phyloP scores from a whole-genome alignment of 2,797 vertebrate genomes.

The Hyperoplus immaculatus region DNA sequence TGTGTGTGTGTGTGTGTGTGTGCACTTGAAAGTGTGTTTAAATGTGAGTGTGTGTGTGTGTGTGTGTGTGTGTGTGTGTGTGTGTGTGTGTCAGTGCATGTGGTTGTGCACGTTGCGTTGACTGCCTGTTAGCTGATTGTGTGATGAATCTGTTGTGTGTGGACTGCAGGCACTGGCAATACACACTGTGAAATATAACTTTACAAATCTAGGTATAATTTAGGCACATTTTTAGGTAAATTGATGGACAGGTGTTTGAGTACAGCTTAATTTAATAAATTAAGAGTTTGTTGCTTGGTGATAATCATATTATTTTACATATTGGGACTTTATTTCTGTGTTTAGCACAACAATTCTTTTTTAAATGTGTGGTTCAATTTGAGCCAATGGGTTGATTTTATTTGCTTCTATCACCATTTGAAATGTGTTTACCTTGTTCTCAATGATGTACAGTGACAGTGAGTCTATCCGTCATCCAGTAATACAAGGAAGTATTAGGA shows the following conservation, averaged over 20 bases:
- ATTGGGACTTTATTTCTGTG: background rate
- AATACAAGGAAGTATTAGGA: no score
- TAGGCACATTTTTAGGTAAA: background rate
- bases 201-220: conserved; percentile 3
- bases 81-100: no score
- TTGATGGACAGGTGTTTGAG: background rate
- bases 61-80: conserved; percentile 8
- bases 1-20: conserved; percentile 34
- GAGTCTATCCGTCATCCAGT: no score
- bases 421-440: background rate
- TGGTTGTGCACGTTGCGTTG: conserved; percentile 17
- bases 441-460: no score
- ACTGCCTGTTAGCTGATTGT: conserved; percentile 34
- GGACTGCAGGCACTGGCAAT: conserved; percentile 3
- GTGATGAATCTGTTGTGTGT: conserved; percentile 52
- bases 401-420: background rate
- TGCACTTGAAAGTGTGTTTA: background rate
- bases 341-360: background rate
- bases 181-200: conserved; percentile 13
- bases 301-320: background rate
- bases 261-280: background rate
- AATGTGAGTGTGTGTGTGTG: background rate
- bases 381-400: background rate
- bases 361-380: background rate
- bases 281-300: background rate